phyloP scores from a whole-genome alignment of 2,888 invertebrate genomes.

The Pyrochroa serraticornis region DNA sequence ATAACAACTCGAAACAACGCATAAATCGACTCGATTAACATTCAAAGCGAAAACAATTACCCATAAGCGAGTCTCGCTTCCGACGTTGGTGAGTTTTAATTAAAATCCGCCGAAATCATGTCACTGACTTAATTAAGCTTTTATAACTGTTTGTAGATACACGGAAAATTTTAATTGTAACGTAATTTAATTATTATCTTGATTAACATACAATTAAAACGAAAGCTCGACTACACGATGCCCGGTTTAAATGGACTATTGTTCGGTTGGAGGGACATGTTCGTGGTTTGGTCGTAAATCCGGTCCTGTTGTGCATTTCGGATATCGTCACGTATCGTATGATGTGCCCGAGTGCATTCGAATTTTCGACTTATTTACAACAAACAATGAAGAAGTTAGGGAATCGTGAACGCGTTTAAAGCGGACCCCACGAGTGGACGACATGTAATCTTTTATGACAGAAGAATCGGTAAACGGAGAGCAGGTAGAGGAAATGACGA shows the following conservation, averaged over 20 bases:
- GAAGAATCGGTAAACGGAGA: too few species aligned
- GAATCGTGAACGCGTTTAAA: too few species aligned
- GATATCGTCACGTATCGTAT: background rate
- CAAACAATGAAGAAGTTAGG: background rate
- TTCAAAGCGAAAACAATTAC: slow-evolving; percentile 4
- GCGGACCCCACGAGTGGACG: too few species aligned
- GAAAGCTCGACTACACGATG: slow-evolving; percentile 5
- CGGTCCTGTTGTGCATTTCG: background rate
- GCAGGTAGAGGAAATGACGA: too few species aligned
- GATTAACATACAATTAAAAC: slow-evolving; percentile 40
- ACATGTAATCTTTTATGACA: too few species aligned
- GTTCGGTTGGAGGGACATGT: slow-evolving; percentile 1
- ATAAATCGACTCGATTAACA: slow-evolving; percentile 20
- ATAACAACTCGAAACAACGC: slow-evolving; percentile 5
- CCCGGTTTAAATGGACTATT: slow-evolving; percentile 13
- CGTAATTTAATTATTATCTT: slow-evolving; percentile 36
- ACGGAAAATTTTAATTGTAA: slow-evolving; percentile 31
- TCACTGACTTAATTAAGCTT: too few species aligned
- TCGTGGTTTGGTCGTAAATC: too few species aligned
- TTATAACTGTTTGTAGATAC: too few species aligned
- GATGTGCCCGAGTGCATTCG: background rate
- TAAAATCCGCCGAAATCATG: too few species aligned
- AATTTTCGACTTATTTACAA: background rate
- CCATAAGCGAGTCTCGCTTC: background rate
- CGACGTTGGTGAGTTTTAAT: too few species aligned